Base-by-base conservation (phyloP, 2,888 invertebrate species). In the Rhaphigaster nebulosa region DNA sequence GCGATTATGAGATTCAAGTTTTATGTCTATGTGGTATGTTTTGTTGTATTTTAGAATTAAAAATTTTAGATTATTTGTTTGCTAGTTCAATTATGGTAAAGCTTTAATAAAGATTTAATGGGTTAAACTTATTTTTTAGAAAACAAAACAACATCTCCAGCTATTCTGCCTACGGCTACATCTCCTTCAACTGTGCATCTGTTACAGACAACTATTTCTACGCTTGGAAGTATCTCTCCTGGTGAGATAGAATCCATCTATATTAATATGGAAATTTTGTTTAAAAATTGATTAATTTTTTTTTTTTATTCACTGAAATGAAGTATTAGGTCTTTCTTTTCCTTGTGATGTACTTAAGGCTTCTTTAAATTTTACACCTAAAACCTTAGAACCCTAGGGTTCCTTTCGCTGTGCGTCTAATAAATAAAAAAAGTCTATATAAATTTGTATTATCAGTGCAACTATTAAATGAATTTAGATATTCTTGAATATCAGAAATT, bases 1-100 rank as follows among this genome's bases (percentile, higher is more conserved):
- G 96, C 2, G 98, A 98, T 94, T 98, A 98, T 93, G 98, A 98
- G 94, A 96, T 98, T 88, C 95, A 97, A 54, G 96, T 97, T 2
- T 94, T 95, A 76, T 98, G 98, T 93, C 93, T 94, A 90, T 97
- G 97, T 93, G 94, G 93, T 92, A 91, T 90, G 91, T 92, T 80
- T 38, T 76, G 52, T 91, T 90, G 20, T 56, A 8, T 34, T n/a
- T n/a, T n/a, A n/a, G n/a, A n/a, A n/a, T n/a, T n/a, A 38, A 1
- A 76, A 29, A 5, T 52, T 56, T 56, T 65, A 15, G 12, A 65
- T n/a, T n/a, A 60, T 60, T 65, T n/a, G n/a, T 20, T 18, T 18
- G 4, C 12, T 29, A 23, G 6, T n/a, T n/a, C n/a, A 65, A 65
- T 65, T 29, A 29, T 65, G 60, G n/a, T 29, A 20, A 76, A 29